A percentile compares a stretch with the other conserved stretches of the same genome.
Conservation (phyloP, 2,113 vertebrate species). For the Semicossyphus pulcher region DNA sequence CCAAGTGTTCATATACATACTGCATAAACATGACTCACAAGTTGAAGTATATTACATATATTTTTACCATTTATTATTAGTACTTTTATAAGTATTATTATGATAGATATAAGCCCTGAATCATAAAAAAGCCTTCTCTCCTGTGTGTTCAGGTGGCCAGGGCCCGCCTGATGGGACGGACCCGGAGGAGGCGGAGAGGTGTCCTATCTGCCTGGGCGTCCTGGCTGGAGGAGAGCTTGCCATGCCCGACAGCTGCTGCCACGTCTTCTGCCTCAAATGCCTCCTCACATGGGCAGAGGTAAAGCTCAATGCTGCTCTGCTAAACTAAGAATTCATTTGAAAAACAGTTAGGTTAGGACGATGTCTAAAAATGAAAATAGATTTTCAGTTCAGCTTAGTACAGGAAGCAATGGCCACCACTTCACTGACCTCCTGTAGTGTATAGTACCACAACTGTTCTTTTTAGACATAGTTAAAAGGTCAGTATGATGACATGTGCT, state of each 20-base stretch:
- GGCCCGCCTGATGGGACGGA: slow-evolving; percentile 80
- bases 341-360: too few relatives aligned
- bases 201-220: slow-evolving; percentile 94
- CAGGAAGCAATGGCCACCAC: too few relatives aligned
- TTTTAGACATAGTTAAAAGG: too few relatives aligned
- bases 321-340: not conserved
- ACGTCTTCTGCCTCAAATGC: slow-evolving; percentile 93
- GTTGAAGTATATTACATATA: too few relatives aligned
- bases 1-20: not conserved
- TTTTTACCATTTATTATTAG: too few relatives aligned
- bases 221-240: slow-evolving; percentile 87
- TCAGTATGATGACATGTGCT: too few relatives aligned
- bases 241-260: slow-evolving; percentile 92
- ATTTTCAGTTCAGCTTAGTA: too few relatives aligned
- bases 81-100: too few relatives aligned
- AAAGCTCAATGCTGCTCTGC: slow-evolving; percentile 49
- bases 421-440: too few relatives aligned
- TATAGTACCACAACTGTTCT: too few relatives aligned
- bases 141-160: slow-evolving; percentile 53
- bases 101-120: not conserved
- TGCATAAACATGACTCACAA: not conserved
- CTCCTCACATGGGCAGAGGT: slow-evolving; percentile 98
- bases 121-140: not conserved
- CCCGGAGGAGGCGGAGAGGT: slow-evolving; percentile 83
- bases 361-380: too few relatives aligned